phyloP scores from a whole-genome alignment of 2,113 vertebrate genomes.

The Pedionomus torquatus region DNA sequence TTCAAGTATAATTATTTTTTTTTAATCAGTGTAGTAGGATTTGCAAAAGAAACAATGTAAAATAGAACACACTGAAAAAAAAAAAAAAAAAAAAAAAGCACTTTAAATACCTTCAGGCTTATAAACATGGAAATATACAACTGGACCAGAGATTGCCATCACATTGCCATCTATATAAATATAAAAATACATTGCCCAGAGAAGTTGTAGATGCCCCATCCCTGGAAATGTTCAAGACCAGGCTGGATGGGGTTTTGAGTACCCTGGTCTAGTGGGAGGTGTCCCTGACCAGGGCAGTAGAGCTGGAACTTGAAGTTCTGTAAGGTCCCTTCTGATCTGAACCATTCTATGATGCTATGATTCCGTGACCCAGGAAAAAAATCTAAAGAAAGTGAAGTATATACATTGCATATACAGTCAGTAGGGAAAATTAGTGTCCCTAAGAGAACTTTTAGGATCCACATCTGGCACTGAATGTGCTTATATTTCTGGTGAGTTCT shows the following conservation, averaged over 20 bases:
- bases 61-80: neutral
- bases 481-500: neutral
- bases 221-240: too few species aligned
- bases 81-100: too few species aligned
- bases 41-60: neutral
- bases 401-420: neutral
- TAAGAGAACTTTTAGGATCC: neutral
- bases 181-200: too few species aligned
- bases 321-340: too few species aligned
- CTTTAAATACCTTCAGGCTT: neutral
- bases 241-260: too few species aligned
- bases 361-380: neutral
- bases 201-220: too few species aligned
- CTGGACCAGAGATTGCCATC: neutral
- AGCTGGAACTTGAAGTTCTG: too few species aligned
- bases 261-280: too few species aligned
- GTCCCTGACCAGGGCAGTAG: too few species aligned
- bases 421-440: neutral
- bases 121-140: neutral
- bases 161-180: too few species aligned
- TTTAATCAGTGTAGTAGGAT: neutral
- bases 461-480: neutral
- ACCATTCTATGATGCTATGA: too few species aligned
- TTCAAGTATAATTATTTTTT: neutral
- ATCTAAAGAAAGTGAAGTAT: neutral